Conservation (phyloP, 2,113 vertebrate species). For the Alaudala cheleensis region DNA sequence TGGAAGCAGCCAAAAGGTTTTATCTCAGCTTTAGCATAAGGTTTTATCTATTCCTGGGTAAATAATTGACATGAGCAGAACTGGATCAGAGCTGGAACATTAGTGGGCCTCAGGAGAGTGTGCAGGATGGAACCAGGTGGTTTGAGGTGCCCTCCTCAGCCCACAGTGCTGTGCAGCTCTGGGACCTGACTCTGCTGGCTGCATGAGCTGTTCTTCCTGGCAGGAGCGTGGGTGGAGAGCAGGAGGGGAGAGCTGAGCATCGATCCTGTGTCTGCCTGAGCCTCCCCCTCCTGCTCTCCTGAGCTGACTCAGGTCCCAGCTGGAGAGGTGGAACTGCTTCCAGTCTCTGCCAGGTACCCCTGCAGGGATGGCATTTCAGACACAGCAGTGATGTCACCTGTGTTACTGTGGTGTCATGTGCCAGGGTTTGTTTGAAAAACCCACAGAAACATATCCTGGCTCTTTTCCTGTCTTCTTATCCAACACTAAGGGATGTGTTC, state of each 20-base stretch:
- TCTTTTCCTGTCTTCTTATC: neutral
- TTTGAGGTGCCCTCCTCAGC: accelerated
- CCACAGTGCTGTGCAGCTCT: neutral
- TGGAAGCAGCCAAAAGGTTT: neutral
- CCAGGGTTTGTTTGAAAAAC: neutral
- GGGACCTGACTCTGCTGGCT: neutral
- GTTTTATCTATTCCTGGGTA: neutral
- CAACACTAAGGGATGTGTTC: neutral
- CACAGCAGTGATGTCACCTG: neutral
- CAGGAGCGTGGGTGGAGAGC: neutral
- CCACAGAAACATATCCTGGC: neutral
- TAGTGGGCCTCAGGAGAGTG: neutral
- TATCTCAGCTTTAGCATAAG: neutral
- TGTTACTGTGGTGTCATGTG: accelerated
- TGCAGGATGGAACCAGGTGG: neutral
- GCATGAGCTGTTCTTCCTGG: accelerated
- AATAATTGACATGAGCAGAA: neutral
- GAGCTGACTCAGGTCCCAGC: neutral
- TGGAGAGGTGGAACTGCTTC: neutral
- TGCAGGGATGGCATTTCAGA: neutral
- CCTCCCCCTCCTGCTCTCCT: too few species aligned
- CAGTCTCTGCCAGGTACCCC: neutral
- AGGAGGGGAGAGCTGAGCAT: neutral
- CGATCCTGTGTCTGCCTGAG: neutral
- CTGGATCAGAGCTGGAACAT: neutral